Conservation (phyloP, 2,888 invertebrate species). For the Epinotia brunnichana region DNA sequence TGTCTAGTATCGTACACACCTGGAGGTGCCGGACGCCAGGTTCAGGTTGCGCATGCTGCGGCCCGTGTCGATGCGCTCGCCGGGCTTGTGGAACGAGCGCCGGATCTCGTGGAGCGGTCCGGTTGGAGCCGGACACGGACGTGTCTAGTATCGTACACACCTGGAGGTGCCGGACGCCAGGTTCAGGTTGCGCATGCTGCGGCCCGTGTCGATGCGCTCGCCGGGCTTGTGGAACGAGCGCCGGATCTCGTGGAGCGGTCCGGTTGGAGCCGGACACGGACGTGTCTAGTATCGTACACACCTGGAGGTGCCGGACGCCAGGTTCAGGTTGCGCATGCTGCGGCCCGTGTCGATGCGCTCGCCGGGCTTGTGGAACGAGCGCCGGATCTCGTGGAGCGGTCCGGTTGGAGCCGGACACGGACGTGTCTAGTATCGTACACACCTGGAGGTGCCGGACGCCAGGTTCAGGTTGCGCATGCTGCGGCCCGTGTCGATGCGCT, state of each 20-base stretch:
- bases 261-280: too few species aligned
- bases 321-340: slow-evolving; percentile 82
- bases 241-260: slow-evolving; percentile 68
- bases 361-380: slow-evolving; percentile 77
- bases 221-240: slow-evolving; percentile 77
- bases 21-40: slow-evolving; percentile 58
- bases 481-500: slow-evolving; percentile 70
- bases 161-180: slow-evolving; percentile 59
- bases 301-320: slow-evolving; percentile 59
- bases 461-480: slow-evolving; percentile 82
- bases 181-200: slow-evolving; percentile 83
- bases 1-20: background rate
- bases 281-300: too few species aligned
- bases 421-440: too few species aligned
- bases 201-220: slow-evolving; percentile 67
- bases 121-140: slow-evolving; percentile 58
- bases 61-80: slow-evolving; percentile 66
- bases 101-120: slow-evolving; percentile 71
- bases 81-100: slow-evolving; percentile 77
- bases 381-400: slow-evolving; percentile 70
- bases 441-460: slow-evolving; percentile 57
- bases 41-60: slow-evolving; percentile 83
- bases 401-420: too few species aligned
- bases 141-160: slow-evolving; percentile 60
- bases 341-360: slow-evolving; percentile 70